Percentiles rank a stretch among this genome's conserved stretches.
These are phyloP conservation scores for Limnephilus auricula DNA, from an alignment of 2,888 invertebrate genomes.

Conservation along the genomic window DNA sequence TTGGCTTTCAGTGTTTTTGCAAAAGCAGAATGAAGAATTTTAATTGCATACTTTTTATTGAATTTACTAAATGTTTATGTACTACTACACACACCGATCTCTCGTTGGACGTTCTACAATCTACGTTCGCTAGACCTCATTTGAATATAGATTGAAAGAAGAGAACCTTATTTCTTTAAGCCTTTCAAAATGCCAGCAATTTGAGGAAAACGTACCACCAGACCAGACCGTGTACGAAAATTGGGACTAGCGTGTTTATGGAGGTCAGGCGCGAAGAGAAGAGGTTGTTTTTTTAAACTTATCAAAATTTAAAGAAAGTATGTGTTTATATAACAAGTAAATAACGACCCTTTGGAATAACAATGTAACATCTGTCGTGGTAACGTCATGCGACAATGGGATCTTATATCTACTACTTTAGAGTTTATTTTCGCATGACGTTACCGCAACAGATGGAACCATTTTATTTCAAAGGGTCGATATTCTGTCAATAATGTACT, in stretches of 20 bases:
- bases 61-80: not conserved
- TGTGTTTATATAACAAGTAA: too few species aligned
- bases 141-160: conserved; percentile 41
- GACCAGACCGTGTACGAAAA: not conserved
- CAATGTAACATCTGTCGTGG: too few species aligned
- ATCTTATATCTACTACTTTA: too few species aligned
- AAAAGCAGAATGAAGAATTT: too few species aligned
- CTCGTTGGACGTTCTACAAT: not conserved
- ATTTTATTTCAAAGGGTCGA: too few species aligned
- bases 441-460: too few species aligned
- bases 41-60: too few species aligned
- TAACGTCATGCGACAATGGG: too few species aligned
- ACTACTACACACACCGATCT: not conserved
- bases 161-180: conserved; percentile 22
- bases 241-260: not conserved
- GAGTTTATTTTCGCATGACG: too few species aligned
- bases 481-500: too few species aligned
- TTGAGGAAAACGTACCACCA: conserved; percentile 20
- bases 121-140: conserved; percentile 14
- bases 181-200: conserved; percentile 12
- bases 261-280: not conserved
- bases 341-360: too few species aligned
- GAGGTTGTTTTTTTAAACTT: not conserved
- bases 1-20: too few species aligned
- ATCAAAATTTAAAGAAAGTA: not conserved